Evolutionary conservation across 2,113 vertebrate genomes (phyloP).

Genomic region (Aramus guarauna): DNA sequence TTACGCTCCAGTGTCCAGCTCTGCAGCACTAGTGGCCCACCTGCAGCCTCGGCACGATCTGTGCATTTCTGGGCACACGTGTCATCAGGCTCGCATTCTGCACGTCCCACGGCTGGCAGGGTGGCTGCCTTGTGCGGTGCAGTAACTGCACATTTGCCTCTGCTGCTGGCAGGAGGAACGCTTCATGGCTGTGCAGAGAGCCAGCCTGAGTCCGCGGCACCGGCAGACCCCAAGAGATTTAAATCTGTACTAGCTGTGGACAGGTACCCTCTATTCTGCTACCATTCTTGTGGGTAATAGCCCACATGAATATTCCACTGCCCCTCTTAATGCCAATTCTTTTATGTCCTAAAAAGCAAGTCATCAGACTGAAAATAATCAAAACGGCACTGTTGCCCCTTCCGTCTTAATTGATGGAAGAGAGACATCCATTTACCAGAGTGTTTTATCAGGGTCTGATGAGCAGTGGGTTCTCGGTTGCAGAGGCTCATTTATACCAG

Average conservation of each 20-base stretch:
- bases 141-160: neutral
- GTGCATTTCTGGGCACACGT: fast-evolving
- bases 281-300: neutral
- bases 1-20: neutral
- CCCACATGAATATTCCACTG: neutral
- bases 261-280: neutral
- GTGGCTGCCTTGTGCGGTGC: neutral
- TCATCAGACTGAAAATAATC: neutral
- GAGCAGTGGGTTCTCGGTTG: neutral
- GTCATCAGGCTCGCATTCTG: fast-evolving
- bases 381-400: neutral
- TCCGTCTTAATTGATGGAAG: neutral
- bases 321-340: neutral
- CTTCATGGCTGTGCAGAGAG: neutral
- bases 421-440: neutral
- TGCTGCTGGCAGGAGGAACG: neutral
- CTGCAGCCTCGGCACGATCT: fast-evolving
- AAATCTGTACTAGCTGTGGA: neutral
- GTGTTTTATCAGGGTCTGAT: neutral
- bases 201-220: neutral
- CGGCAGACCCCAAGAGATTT: neutral
- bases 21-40: neutral
- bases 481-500: neutral
- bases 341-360: neutral
- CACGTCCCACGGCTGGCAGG: fast-evolving